Percentiles rank a stretch among this genome's conserved stretches.
Evolutionary conservation across 2,888 invertebrate species (phyloP).

Genomic region (Chaitophorus viminalis): DNA sequence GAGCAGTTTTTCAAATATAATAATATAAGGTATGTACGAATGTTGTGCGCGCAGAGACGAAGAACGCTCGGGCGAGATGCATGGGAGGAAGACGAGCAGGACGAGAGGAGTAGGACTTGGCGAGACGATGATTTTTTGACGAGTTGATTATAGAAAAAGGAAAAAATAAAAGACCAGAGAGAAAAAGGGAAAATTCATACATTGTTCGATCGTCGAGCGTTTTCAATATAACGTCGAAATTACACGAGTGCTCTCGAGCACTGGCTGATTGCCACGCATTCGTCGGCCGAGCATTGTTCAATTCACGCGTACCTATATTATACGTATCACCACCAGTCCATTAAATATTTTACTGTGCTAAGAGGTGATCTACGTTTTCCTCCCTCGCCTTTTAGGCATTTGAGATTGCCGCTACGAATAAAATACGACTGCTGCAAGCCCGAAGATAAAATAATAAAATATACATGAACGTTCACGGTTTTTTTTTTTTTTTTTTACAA

Average conservation of each 20-base stretch:
- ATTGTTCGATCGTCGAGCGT: not conserved
- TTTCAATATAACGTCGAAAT: not conserved
- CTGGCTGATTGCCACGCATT: constrained; percentile 33
- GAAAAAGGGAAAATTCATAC: constrained; percentile 3
- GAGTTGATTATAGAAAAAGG: constrained; percentile 6
- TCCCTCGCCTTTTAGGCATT: not conserved
- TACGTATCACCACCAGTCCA: not conserved
- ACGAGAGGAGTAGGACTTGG: not conserved
- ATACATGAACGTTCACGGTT: not conserved
- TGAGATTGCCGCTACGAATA: not conserved
- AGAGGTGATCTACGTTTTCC: not conserved
- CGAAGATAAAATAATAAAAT: not conserved
- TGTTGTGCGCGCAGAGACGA: not conserved
- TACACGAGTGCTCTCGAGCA: constrained; percentile 14
- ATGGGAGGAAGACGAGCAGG: not conserved
- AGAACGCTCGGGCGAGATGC: not conserved
- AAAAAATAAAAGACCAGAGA: not conserved
- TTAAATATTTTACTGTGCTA: not conserved
- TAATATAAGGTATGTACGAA: no score
- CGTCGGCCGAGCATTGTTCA: constrained; percentile 13
- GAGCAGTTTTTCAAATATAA: no score
- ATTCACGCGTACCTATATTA: not conserved
- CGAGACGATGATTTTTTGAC: not conserved
- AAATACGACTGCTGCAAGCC: not conserved
- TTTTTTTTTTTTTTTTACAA: not conserved